Percentiles rank a stretch among this genome's conserved stretches.
phyloP scores from a whole-genome alignment of 2,113 vertebrate genomes.

The western clawed frog (Xenopus tropicalis) region DNA sequence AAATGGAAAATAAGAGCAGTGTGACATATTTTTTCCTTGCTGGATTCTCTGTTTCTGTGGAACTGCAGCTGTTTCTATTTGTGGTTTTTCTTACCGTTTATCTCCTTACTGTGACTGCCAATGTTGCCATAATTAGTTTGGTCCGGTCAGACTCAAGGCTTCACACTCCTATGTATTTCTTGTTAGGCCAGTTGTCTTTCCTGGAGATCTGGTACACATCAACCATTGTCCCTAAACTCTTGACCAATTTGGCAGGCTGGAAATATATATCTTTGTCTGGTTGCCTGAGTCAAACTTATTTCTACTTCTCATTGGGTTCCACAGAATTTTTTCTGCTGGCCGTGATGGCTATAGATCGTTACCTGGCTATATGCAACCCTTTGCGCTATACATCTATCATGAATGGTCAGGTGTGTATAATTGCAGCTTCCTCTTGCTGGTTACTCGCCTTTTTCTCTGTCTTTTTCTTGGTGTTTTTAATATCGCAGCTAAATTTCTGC shows the following conservation, averaged over 20 bases:
- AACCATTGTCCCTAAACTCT: constrained; percentile 39
- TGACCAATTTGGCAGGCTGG: constrained; percentile 34
- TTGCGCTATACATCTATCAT: constrained; percentile 32
- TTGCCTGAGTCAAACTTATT: constrained; percentile 41
- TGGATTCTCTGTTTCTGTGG: constrained; percentile 30
- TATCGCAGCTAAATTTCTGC: constrained; percentile 30
- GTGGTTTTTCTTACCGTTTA: constrained; percentile 31
- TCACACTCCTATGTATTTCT: constrained; percentile 49
- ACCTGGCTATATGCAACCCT: constrained; percentile 36
- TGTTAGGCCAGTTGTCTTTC: constrained; percentile 47
- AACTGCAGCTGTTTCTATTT: constrained; percentile 31
- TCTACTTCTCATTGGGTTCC: constrained; percentile 49
- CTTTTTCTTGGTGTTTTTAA: constrained; percentile 30
- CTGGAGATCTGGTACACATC: constrained; percentile 43
- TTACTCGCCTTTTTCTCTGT: constrained; percentile 32
- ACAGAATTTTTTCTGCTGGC: constrained; percentile 47
- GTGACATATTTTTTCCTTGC: constrained; percentile 24
- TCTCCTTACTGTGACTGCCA: constrained; percentile 35
- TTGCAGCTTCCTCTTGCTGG: constrained; percentile 31
- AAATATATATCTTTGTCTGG: constrained; percentile 42
- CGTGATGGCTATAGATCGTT: constrained; percentile 38
- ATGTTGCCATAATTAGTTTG: constrained; percentile 41
- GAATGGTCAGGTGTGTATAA: constrained; percentile 31
- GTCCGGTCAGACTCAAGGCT: constrained; percentile 44
- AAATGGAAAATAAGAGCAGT: constrained; percentile 40